phyloP scores from a whole-genome alignment of 2,113 vertebrate genomes.

The Ptyas mucosa region DNA sequence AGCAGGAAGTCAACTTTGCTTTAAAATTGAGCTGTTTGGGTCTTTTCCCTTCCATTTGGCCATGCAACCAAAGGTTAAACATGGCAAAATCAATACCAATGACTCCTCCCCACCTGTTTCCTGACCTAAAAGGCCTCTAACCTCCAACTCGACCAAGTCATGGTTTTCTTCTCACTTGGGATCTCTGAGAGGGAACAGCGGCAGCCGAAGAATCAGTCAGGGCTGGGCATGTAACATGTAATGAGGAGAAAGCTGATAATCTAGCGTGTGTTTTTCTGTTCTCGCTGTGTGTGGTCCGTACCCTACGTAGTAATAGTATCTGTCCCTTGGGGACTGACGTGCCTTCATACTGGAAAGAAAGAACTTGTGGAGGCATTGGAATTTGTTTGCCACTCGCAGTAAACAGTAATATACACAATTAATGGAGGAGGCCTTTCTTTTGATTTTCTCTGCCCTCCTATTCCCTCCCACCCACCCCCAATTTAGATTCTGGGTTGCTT shows the following conservation, averaged over 20 bases:
- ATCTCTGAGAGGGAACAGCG: neutral
- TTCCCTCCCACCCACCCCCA: too few species aligned
- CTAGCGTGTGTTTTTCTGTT: slow-evolving; percentile 10
- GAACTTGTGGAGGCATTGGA: neutral
- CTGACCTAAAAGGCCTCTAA: neutral
- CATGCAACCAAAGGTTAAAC: neutral
- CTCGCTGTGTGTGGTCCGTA: slow-evolving; percentile 38
- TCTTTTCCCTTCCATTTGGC: neutral
- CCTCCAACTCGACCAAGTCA: neutral
- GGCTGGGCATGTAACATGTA: neutral
- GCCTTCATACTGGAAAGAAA: slow-evolving; percentile 11
- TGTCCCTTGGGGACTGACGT: slow-evolving; percentile 17
- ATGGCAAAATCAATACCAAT: neutral
- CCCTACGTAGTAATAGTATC: slow-evolving; percentile 24
- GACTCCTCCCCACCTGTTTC: neutral
- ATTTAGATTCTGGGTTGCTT: neutral
- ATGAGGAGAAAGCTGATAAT: slow-evolving; percentile 2
- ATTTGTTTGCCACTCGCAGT: slow-evolving; percentile 3
- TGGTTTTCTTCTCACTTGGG: neutral
- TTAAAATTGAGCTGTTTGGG: neutral
- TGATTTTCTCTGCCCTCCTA: neutral
- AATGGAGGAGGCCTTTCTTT: neutral
- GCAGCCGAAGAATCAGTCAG: neutral
- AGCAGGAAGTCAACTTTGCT: neutral
- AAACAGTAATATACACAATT: neutral